Percentiles rank a stretch among this genome's conserved stretches.
These are phyloP conservation scores for Teinopalpus imperialis DNA, from an alignment of 2,888 invertebrate genomes.

Conservation along the genomic window DNA sequence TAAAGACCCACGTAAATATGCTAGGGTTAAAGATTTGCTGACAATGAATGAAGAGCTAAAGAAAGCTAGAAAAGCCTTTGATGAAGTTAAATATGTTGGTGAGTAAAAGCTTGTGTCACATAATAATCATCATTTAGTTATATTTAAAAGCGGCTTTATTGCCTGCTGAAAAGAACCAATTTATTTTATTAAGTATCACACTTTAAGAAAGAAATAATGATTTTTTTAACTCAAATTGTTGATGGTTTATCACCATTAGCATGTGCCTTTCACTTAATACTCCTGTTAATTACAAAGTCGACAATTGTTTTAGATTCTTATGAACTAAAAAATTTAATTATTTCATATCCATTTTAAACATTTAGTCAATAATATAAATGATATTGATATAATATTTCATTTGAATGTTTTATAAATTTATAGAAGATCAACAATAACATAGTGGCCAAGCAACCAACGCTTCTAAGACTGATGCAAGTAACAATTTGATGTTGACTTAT, in stretches of 20 bases:
- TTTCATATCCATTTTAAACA: no score
- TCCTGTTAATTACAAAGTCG: no score
- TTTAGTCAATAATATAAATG: no score
- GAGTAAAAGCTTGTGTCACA: constrained; percentile 48
- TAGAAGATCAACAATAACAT: constrained; percentile 79
- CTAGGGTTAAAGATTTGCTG: constrained; percentile 96
- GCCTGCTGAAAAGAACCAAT: no score
- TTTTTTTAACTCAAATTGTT: no score
- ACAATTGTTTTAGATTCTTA: no score
- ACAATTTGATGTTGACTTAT: constrained; percentile 59
- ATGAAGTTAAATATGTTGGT: constrained; percentile 98
- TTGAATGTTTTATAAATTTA: constrained; percentile 52
- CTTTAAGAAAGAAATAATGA: no score
- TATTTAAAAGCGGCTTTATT: no score
- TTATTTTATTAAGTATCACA: no score
- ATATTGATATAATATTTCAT: constrained; percentile 8
- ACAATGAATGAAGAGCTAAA: constrained; percentile 99
- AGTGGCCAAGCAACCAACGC: constrained; percentile 61
- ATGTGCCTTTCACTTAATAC: no score
- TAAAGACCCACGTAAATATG: constrained; percentile 98
- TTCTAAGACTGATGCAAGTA: constrained; percentile 79
- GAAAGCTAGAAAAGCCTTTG: constrained; percentile 99
- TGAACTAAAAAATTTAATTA: no score
- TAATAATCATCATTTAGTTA: neutral
- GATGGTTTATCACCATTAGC: no score